Conservation (phyloP, 2,797 vertebrate species). For the Hoplostethus mediterraneus region DNA sequence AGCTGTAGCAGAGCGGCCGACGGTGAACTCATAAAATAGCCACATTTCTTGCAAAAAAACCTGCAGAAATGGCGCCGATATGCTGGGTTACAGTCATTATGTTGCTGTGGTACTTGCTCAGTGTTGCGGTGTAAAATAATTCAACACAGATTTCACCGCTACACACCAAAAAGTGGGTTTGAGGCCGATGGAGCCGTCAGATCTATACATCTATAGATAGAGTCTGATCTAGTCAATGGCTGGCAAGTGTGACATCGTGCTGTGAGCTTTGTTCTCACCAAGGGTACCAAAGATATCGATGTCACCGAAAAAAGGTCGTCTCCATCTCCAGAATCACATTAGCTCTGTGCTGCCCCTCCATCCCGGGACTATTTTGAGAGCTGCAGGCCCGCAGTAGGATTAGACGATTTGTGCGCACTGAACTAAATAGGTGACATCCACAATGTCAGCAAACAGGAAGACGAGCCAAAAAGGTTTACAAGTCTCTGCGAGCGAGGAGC, state of each 20-base stretch:
- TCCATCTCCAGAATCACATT: constrained; percentile 58
- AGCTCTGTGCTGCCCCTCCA: constrained; percentile 37
- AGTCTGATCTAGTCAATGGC: constrained; percentile 12
- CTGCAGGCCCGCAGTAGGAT: constrained; percentile 57
- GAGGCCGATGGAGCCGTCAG: too few relatives aligned
- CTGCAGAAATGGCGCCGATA: too few relatives aligned
- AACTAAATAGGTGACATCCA: constrained; percentile 67
- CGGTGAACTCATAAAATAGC: too few relatives aligned
- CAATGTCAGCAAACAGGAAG: constrained; percentile 59
- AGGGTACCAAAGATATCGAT: constrained; percentile 48
- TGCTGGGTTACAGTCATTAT: too few relatives aligned
- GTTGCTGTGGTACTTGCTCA: too few relatives aligned
- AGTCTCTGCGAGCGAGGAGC: constrained; percentile 22
- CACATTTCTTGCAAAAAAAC: too few relatives aligned
- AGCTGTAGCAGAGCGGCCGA: background rate
- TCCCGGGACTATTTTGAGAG: constrained; percentile 52
- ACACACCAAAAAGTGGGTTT: too few relatives aligned
- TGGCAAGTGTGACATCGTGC: background rate
- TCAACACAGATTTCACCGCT: too few relatives aligned
- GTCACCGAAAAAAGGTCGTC: constrained; percentile 34
- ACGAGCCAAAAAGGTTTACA: constrained; percentile 48
- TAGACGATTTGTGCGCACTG: constrained; percentile 61
- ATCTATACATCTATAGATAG: too few relatives aligned
- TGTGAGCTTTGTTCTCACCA: constrained; percentile 12
- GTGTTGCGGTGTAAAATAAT: too few relatives aligned